Evolutionary conservation across 1,140 invertebrate species (phyloP), one percentile per base, ranked within the genome.

Genomic region (Caenorhabditis remanei): DNA sequence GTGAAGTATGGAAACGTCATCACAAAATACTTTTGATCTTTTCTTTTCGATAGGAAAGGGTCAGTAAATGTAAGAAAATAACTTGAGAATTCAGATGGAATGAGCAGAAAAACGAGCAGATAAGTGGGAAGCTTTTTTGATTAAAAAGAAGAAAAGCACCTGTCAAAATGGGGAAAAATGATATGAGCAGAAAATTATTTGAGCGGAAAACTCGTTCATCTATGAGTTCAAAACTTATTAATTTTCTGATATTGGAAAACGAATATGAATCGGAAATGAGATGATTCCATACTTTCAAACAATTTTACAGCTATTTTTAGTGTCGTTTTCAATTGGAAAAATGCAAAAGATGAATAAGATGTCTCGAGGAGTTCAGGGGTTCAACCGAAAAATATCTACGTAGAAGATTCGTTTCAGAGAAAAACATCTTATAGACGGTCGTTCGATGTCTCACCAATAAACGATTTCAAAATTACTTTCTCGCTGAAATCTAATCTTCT

Each of bases 251-350:
- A 71, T 14, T 46, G 40, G 40, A 43, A 32, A 71, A 71, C 65
- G 41, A 71, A 71, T 71, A 43, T 43, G 41, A 71, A 71, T 71
- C 65, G 65, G 65, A 71, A 71, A 71, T 71, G 40, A 71, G 65
- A 71, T 71, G 65, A 71, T 71, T 71, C 65, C 41, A 71, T 71
- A 71, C 65, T 71, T 71, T 46, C 40, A 5, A 43, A 19, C 65
- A 71, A 71, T 71, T 71, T 71, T 24, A 7, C 14, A 71, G 40
- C 24, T 71, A 71, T 71, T 71, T 71, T 71, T 71, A 46, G 61
- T 58, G 14, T 58, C 19, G 11, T 58, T 58, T 58, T 58, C 55
- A 58, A 32, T 32, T 32, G 32, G 32, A 32, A 32, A 32, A 32
- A 32, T 32, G 32, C 32, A 32, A 32, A 32, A 32, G 32, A 32